Percentiles rank a stretch among this genome's conserved stretches.
Conservation (phyloP, 2,888 invertebrate genomes). For the Drosophila meridiana region DNA sequence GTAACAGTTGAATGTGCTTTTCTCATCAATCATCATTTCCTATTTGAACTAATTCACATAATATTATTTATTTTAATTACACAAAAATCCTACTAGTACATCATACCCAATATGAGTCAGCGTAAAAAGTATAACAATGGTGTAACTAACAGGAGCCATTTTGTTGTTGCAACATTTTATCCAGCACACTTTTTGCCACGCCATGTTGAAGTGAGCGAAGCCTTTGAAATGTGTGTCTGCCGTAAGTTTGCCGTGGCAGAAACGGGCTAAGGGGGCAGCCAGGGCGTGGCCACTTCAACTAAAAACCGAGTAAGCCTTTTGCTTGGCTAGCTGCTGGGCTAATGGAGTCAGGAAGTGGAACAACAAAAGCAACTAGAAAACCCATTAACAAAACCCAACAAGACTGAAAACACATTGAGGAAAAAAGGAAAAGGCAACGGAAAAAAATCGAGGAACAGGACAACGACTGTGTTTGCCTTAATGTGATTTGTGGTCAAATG, state of each 20-base stretch:
- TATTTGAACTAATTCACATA: not conserved
- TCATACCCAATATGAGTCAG: not conserved
- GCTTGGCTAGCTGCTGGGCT: constrained; percentile 44
- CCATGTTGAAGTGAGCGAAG: constrained; percentile 57
- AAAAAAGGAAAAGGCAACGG: constrained; percentile 9
- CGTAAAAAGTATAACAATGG: constrained; percentile 39
- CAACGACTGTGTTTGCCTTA: constrained; percentile 49
- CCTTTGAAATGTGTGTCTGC: constrained; percentile 69
- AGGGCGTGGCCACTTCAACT: constrained; percentile 74
- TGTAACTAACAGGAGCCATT: constrained; percentile 57
- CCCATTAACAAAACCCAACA: constrained; percentile 65
- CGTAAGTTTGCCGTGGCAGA: constrained; percentile 10
- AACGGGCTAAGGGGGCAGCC: constrained; percentile 4
- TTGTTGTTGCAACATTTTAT: constrained; percentile 63
- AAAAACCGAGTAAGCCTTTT: constrained; percentile 69
- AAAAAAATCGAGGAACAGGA: constrained; percentile 35
- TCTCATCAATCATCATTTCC: not conserved
- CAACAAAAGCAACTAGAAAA: constrained; percentile 50
- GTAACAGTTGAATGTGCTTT: too few relatives aligned
- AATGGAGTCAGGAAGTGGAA: constrained; percentile 68
- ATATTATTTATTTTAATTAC: not conserved
- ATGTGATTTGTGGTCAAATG: constrained; percentile 67
- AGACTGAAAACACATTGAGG: constrained; percentile 40
- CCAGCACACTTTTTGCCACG: constrained; percentile 36
- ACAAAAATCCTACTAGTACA: not conserved